Percentiles rank a stretch among this genome's conserved stretches.
These are phyloP conservation scores for Scaptomyza reducta DNA, from an alignment of 2,888 invertebrate species.

Conservation along the genomic window DNA sequence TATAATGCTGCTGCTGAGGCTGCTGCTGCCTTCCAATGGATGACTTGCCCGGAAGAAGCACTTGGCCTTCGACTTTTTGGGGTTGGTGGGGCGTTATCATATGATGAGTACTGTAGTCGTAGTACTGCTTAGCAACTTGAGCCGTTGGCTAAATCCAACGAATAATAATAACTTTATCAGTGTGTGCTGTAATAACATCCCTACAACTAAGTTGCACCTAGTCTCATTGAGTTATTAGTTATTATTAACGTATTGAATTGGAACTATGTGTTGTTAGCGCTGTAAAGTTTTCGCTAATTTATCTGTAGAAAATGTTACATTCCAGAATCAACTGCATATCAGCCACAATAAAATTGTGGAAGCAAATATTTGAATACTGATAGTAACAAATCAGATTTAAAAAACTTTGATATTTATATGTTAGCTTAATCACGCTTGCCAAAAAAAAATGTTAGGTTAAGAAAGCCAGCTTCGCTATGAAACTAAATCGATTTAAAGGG, in stretches of 20 bases:
- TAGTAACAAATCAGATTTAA: too few species aligned
- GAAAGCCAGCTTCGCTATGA: too few species aligned
- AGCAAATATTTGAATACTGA: too few species aligned
- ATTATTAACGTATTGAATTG: too few species aligned
- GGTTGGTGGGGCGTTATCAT: constrained; percentile 25
- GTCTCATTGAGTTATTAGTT: neutral
- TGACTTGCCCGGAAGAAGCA: constrained; percentile 38
- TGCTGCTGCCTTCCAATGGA: constrained; percentile 18
- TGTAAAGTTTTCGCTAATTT: neutral
- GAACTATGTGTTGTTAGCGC: neutral
- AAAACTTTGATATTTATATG: too few species aligned
- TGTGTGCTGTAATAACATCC: constrained; percentile 1
- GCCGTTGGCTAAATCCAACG: constrained; percentile 14
- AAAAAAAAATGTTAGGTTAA: too few species aligned
- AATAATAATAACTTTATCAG: neutral
- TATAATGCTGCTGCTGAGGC: neutral
- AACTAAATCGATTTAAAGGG: constrained; percentile 20
- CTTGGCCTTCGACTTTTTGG: constrained; percentile 11
- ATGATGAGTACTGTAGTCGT: constrained; percentile 50
- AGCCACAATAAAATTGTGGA: neutral
- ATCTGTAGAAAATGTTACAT: too few species aligned
- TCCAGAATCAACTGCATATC: too few species aligned
- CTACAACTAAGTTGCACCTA: neutral
- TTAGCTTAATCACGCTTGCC: too few species aligned
- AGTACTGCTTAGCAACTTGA: constrained; percentile 58